Percentiles rank a stretch among this genome's conserved stretches.
These are phyloP conservation scores for Lordiphosa mommai DNA, from an alignment of 1,140 invertebrate species.

Conservation along the genomic window DNA sequence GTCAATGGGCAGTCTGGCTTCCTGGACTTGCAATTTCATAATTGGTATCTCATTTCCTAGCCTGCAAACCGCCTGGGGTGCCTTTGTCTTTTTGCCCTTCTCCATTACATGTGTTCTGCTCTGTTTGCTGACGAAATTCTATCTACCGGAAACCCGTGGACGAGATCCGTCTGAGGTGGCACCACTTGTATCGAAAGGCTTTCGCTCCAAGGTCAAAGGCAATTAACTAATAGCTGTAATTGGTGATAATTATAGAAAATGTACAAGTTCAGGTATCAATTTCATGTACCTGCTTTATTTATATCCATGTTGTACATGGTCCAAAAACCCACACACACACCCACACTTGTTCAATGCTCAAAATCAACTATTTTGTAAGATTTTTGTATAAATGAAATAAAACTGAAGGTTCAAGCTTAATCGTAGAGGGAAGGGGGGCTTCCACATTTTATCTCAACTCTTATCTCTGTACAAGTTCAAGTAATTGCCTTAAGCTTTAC, in stretches of 20 bases:
- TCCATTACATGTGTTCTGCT: constrained; percentile 82
- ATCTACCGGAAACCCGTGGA: constrained; percentile 87
- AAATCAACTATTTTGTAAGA: constrained; percentile 24
- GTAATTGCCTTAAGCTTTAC: constrained; percentile 28
- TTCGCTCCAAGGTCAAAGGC: constrained; percentile 77
- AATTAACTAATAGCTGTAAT: constrained; percentile 12
- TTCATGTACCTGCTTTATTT: no score
- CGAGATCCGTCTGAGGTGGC: constrained; percentile 83
- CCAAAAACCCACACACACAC: no score
- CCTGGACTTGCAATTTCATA: constrained; percentile 95
- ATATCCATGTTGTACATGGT: constrained; percentile 12
- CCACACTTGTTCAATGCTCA: constrained; percentile 4
- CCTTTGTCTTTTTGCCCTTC: constrained; percentile 88
- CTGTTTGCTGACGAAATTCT: constrained; percentile 84
- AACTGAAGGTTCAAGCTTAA: constrained; percentile 8
- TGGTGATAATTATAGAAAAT: not conserved
- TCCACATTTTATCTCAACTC: constrained; percentile 10
- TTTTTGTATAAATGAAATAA: constrained; percentile 35
- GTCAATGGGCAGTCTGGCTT: constrained; percentile 92
- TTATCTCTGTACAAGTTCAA: constrained; percentile 59
- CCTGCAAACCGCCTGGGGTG: constrained; percentile 83
- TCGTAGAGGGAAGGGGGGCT: constrained; percentile 2
- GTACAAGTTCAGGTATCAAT: no score
- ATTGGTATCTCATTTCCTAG: constrained; percentile 90
- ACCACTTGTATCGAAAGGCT: constrained; percentile 80